These are phyloP conservation scores for Leptinotarsa rubiginosa DNA, from an alignment of 2,888 invertebrate species.

Conservation along the genomic window DNA sequence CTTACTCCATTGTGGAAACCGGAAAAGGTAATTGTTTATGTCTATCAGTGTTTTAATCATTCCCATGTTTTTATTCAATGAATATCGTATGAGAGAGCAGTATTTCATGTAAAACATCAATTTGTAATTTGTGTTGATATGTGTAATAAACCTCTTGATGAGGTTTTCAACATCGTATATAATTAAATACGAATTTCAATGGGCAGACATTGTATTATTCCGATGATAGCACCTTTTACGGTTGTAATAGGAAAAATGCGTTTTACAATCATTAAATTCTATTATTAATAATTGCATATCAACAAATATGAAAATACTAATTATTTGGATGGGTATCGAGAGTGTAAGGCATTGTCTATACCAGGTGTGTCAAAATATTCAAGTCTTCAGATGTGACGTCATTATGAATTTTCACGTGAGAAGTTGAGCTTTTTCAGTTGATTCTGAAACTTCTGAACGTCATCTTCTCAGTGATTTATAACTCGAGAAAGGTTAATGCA, in stretches of 20 bases:
- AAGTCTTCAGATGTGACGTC: too few species aligned
- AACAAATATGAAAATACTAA: neutral
- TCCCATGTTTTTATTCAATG: constrained; percentile 35
- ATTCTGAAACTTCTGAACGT: too few species aligned
- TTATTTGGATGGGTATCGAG: neutral
- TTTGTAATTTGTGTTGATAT: constrained; percentile 40
- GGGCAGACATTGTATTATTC: constrained; percentile 14
- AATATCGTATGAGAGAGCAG: constrained; percentile 21
- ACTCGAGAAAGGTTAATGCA: too few species aligned
- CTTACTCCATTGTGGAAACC: constrained; percentile 20
- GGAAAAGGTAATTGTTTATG: constrained; percentile 34
- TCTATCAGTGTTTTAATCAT: constrained; percentile 30
- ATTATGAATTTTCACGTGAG: too few species aligned
- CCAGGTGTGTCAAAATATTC: too few species aligned
- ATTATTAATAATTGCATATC: constrained; percentile 12
- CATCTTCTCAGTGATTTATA: too few species aligned
- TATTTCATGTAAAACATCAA: constrained; percentile 37
- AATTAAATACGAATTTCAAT: constrained; percentile 28
- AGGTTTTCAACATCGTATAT: constrained; percentile 31
- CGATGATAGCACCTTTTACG: constrained; percentile 2
- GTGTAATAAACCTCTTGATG: constrained; percentile 36
- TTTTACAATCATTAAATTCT: constrained; percentile 8
- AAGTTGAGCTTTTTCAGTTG: too few species aligned
- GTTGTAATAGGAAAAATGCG: neutral
- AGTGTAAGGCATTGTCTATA: too few species aligned